These are phyloP conservation scores for Strongylocentrotus purpuratus DNA, from an alignment of 35 echinoderm and acorn worm species.

Conservation along the genomic window DNA sequence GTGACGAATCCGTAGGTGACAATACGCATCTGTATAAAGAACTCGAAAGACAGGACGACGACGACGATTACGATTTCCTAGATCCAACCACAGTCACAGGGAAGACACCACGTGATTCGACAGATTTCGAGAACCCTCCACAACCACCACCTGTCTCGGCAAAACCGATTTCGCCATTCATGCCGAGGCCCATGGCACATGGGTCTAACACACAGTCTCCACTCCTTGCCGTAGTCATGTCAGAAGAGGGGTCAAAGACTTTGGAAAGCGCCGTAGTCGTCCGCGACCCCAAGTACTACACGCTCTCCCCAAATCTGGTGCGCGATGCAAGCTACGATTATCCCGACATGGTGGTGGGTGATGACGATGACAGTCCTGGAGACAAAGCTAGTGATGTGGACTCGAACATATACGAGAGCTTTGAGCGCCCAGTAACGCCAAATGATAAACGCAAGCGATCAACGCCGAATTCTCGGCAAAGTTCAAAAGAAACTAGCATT, in stretches of 20 bases:
- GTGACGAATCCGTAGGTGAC: background rate
- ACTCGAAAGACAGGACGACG: background rate
- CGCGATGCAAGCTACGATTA: slow-evolving; percentile 42
- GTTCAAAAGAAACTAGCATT: background rate
- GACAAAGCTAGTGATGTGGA: slow-evolving; percentile 7
- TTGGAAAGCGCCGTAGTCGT: background rate
- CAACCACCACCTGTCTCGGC: background rate
- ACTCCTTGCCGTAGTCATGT: background rate
- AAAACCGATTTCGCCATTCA: slow-evolving; percentile 17
- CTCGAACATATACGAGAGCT: slow-evolving; percentile 41
- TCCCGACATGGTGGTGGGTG: slow-evolving; percentile 4
- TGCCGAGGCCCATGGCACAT: slow-evolving; percentile 26
- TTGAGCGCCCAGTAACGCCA: slow-evolving; percentile 30
- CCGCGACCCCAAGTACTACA: slow-evolving; percentile 47
- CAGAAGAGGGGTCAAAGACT: background rate
- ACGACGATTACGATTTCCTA: slow-evolving; percentile 11
- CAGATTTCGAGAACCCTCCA: slow-evolving; percentile 15
- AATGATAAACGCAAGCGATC: background rate
- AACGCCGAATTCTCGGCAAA: background rate
- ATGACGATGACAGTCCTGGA: background rate
- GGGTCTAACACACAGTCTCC: background rate
- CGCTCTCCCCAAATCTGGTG: background rate
- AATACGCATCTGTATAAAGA: slow-evolving; percentile 27
- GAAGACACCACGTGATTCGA: background rate
- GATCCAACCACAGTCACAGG: background rate